Conservation (phyloP, 2,113 vertebrate genomes). For the Melanotaenia duboulayi region DNA sequence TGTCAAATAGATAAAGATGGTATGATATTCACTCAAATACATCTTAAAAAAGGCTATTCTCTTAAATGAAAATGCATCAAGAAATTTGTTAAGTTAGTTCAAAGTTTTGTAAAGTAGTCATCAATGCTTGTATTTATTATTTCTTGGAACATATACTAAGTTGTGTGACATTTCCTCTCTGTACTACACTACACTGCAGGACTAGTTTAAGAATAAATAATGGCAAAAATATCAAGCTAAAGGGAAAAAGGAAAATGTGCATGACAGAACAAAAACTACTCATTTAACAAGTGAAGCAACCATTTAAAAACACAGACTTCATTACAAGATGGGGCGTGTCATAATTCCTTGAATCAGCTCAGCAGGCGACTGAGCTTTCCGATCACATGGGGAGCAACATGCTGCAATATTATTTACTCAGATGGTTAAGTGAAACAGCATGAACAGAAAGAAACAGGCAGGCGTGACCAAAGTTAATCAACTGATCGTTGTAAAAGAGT, state of each 20-base stretch:
- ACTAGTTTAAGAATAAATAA: background rate
- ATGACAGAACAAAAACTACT: background rate
- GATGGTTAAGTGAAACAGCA: background rate
- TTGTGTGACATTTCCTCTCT: background rate
- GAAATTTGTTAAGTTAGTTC: background rate
- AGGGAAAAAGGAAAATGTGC: background rate
- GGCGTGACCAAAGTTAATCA: background rate
- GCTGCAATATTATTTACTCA: conserved; percentile 1
- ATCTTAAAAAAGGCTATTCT: too few relatives aligned
- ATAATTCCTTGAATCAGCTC: background rate
- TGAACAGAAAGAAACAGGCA: background rate
- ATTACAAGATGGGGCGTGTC: background rate
- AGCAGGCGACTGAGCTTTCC: background rate
- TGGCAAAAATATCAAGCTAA: background rate
- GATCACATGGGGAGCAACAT: background rate
- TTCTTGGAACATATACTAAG: background rate
- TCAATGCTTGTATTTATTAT: background rate
- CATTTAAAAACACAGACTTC: background rate
- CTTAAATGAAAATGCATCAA: background rate
- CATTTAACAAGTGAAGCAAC: background rate
- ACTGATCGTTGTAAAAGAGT: background rate
- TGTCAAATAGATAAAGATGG: background rate
- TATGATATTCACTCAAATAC: background rate
- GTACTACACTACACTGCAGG: background rate
- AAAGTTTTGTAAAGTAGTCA: background rate